These are phyloP conservation scores for Thaumetopoea pityocampa DNA, from an alignment of 1,140 invertebrate species.

Conservation along the genomic window DNA sequence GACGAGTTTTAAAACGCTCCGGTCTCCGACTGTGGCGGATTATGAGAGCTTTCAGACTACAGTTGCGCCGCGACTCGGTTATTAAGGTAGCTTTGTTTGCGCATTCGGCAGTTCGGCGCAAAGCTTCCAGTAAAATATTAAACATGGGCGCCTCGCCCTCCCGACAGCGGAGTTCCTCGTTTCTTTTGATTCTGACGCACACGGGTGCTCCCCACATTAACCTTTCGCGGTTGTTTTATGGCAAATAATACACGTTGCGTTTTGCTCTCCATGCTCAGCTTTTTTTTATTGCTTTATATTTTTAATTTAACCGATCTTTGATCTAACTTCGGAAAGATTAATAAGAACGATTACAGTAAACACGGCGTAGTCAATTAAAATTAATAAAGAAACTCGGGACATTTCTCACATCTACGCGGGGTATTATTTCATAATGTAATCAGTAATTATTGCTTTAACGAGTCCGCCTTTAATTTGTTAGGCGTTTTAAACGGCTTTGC, in stretches of 20 bases:
- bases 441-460: conserved; percentile 72
- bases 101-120: conserved; percentile 51
- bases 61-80: conserved; percentile 49
- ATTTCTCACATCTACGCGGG: conserved; percentile 27
- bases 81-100: conserved; percentile 66
- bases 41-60: conserved; percentile 57
- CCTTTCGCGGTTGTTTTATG: conserved; percentile 8
- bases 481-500: conserved; percentile 73
- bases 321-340: too few relatives aligned
- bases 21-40: conserved; percentile 38
- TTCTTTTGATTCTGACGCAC: conserved; percentile 10
- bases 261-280: conserved; percentile 10
- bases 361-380: conserved; percentile 9
- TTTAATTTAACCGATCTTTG: too few relatives aligned
- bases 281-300: too few relatives aligned
- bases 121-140: conserved; percentile 65
- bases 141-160: conserved; percentile 38
- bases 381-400: conserved; percentile 2
- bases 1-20: conserved; percentile 52
- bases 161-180: conserved; percentile 16
- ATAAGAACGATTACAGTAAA: too few relatives aligned
- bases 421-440: conserved; percentile 69
- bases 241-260: conserved; percentile 19
- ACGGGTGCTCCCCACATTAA: conserved; percentile 7
- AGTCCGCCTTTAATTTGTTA: conserved; percentile 74